A percentile compares a stretch with the other conserved stretches of the same genome.
phyloP scores from a whole-genome alignment of 2,888 invertebrate species.

The Melinopterus prodromus region DNA sequence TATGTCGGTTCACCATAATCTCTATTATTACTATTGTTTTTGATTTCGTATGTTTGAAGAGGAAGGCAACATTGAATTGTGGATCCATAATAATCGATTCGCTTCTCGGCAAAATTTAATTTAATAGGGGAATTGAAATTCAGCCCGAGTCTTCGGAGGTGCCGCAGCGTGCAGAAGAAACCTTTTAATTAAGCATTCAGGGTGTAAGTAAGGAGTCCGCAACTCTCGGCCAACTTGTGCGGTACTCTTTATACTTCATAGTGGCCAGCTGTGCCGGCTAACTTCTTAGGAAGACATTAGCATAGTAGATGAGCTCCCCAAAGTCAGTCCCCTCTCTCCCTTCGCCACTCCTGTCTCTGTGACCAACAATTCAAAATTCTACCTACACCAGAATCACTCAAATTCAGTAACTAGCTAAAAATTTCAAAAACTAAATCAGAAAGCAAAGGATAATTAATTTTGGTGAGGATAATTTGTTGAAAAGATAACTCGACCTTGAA shows the following conservation, averaged over 20 bases:
- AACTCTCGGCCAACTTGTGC: slow-evolving; percentile 47
- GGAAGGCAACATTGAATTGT: background rate
- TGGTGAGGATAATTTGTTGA: no score
- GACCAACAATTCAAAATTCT: background rate
- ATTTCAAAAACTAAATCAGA: no score
- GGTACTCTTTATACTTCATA: slow-evolving; percentile 66
- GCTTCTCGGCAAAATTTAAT: slow-evolving; percentile 30
- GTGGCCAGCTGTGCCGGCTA: slow-evolving; percentile 64
- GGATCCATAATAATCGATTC: background rate
- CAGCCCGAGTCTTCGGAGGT: slow-evolving; percentile 21
- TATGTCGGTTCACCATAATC: background rate
- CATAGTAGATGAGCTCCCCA: slow-evolving; percentile 59
- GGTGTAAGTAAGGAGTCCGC: slow-evolving; percentile 47
- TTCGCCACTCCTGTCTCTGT: slow-evolving; percentile 17
- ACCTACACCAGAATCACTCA: background rate
- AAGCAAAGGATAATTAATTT: no score
- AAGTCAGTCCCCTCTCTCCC: slow-evolving; percentile 32
- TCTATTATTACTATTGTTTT: no score
- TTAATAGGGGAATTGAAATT: slow-evolving; percentile 37
- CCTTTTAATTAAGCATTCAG: slow-evolving; percentile 53
- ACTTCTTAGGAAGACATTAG: slow-evolving; percentile 60
- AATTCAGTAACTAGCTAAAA: no score
- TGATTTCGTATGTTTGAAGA: no score
- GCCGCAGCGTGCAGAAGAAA: slow-evolving; percentile 34
- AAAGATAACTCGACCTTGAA: no score